These are phyloP conservation scores for Clarias gariepinus DNA, from an alignment of 2,113 vertebrate species.

Conservation along the genomic window DNA sequence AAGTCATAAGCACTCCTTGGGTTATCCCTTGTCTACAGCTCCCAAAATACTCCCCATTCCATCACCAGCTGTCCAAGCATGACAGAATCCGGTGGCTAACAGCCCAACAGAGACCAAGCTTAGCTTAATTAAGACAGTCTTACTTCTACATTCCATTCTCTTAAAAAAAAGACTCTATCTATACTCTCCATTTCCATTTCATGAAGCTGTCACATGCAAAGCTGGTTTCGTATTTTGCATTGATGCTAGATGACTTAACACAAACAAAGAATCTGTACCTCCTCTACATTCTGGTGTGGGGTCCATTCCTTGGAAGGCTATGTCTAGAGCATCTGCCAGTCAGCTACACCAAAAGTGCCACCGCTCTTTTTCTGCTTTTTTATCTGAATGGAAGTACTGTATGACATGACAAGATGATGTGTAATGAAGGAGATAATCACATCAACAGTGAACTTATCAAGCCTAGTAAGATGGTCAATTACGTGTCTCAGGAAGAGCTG, in stretches of 20 bases:
- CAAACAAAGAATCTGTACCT: constrained; percentile 47
- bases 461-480: constrained; percentile 20
- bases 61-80: constrained; percentile 48
- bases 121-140: constrained; percentile 54
- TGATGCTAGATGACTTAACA: constrained; percentile 43
- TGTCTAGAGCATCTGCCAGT: constrained; percentile 61
- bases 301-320: constrained; percentile 45
- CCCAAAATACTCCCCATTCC: constrained; percentile 44
- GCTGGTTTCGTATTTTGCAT: constrained; percentile 22
- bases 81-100: constrained; percentile 52
- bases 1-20: constrained; percentile 52
- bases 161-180: neutral
- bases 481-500: constrained; percentile 33
- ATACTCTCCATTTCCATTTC: neutral
- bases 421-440: constrained; percentile 34
- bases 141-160: constrained; percentile 40
- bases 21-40: constrained; percentile 45
- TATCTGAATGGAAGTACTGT: constrained; percentile 52
- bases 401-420: constrained; percentile 63
- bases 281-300: constrained; percentile 30
- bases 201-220: constrained; percentile 23
- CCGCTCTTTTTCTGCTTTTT: constrained; percentile 28
- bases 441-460: constrained; percentile 24
- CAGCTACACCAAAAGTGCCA: constrained; percentile 40
- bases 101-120: constrained; percentile 50